These are phyloP conservation scores for Muscicapa adusta DNA, from an alignment of 2,113 vertebrate genomes.

Conservation along the genomic window DNA sequence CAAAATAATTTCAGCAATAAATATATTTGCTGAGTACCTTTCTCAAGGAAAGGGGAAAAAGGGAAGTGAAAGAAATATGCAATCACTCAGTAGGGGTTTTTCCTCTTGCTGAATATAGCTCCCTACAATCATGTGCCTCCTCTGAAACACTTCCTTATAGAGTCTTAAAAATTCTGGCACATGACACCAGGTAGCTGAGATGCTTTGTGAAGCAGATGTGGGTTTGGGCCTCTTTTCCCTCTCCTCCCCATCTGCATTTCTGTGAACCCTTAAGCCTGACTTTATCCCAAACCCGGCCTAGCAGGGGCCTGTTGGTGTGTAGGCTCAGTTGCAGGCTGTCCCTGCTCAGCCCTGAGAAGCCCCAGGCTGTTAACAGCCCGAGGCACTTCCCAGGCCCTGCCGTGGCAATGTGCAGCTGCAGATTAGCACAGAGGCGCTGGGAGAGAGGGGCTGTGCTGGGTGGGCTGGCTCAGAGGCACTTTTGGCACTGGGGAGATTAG, in stretches of 20 bases:
- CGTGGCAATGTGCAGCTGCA: neutral
- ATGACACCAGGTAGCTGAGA: neutral
- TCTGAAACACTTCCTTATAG: neutral
- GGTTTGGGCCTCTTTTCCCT: neutral
- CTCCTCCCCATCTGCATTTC: neutral
- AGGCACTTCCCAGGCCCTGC: neutral
- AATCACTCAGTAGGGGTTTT: neutral
- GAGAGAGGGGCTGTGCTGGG: neutral
- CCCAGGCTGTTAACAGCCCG: neutral
- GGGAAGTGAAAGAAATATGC: neutral
- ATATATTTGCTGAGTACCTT: neutral
- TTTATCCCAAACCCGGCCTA: rapidly evolving
- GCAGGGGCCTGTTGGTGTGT: neutral
- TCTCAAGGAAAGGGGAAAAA: neutral
- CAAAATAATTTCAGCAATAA: neutral
- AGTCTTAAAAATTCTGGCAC: neutral
- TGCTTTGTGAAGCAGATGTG: neutral
- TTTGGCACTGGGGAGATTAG: neutral
- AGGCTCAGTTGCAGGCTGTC: neutral
- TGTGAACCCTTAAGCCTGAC: neutral
- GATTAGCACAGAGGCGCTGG: neutral
- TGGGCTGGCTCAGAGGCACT: neutral
- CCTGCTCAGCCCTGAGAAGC: neutral
- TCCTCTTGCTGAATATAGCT: neutral
- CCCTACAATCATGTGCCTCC: neutral